Evolutionary conservation across 2,113 vertebrate species (phyloP).

Genomic region (Gadus macrocephalus): DNA sequence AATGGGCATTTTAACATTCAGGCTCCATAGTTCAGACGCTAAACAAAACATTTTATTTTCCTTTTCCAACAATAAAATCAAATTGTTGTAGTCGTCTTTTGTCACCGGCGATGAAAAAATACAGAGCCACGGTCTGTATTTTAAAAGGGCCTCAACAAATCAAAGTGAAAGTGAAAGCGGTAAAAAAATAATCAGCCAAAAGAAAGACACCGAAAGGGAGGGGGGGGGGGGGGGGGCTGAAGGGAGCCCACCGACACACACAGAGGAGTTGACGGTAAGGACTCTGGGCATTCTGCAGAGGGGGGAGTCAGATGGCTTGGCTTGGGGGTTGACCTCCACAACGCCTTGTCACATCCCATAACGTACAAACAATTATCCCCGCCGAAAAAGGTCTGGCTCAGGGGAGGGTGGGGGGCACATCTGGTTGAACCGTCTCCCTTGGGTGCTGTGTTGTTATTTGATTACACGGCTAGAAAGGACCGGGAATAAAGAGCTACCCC

Average conservation of each 20-base stretch:
- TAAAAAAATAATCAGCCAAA: no score
- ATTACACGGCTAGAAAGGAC: no score
- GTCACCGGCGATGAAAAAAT: no score
- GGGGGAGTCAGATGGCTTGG: constrained; percentile 7
- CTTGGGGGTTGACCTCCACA: constrained; percentile 22
- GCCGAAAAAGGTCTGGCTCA: neutral
- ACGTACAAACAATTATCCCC: constrained; percentile 25
- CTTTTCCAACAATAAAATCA: no score
- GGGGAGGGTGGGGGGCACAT: constrained; percentile 17
- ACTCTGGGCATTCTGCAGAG: neutral
- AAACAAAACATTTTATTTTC: no score
- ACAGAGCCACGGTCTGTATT: no score
- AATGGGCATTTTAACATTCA: no score
- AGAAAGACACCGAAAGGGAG: neutral
- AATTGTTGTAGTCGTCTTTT: no score
- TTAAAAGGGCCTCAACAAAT: no score
- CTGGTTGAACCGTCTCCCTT: constrained; percentile 22
- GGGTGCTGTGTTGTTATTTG: constrained; percentile 15
- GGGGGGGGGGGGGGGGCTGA: neutral
- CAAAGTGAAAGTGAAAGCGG: no score
- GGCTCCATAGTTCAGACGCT: no score
- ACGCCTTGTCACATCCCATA: constrained; percentile 27
- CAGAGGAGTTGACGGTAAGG: neutral
- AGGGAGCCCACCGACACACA: neutral
- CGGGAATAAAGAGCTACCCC: neutral